Evolutionary conservation across 2,797 vertebrate species (phyloP), one percentile per base, ranked within the genome.

Genomic region (Hoplostethus mediterraneus): DNA sequence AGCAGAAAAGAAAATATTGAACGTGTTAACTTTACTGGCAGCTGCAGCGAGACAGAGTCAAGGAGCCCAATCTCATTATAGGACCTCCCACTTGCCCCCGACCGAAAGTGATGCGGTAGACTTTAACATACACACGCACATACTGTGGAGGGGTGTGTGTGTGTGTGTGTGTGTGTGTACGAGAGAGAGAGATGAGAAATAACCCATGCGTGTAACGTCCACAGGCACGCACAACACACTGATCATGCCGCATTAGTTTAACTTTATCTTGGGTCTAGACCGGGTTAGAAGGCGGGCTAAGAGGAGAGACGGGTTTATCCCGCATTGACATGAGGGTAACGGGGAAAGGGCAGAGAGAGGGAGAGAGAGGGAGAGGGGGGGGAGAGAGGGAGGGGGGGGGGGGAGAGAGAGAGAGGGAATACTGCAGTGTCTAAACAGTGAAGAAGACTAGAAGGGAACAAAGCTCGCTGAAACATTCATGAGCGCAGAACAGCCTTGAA

Each of bases 41-140:
- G 90, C 87, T 87, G 83, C 83, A 79, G 71, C 76, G 82, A 89
- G 84, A 90, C 84, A 81, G 84, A 92, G 87, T 91, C 83, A 90
- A 91, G 75, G 83, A 89, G 82, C 84, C 42, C 78, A 92, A 94
- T 94, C 86, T 94, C 92, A 93, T 95, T 94, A 96, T 91, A 92
- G 89, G 84, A 88, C 93, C 91, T 94, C 93, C 89, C 92, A 74
- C 79, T 89, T 88, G 92, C 91, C 93, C 91, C 90, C 88, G 91
- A 89, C 62, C 67, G 92, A 88, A 92, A 95, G 93, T 87, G 96
- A 97, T 97, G 96, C 96, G 95, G 94, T 88, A 92, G 90, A 85
- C 79, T 88, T 87, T 90, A 87, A 82, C 83, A 86, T 77, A 81
- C 83, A 82, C 66, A 69, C 74, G 80, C 66, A 69, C 74, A 53